These are phyloP conservation scores for Anas bahamensis DNA, from an alignment of 2,797 vertebrate species.

Conservation along the genomic window DNA sequence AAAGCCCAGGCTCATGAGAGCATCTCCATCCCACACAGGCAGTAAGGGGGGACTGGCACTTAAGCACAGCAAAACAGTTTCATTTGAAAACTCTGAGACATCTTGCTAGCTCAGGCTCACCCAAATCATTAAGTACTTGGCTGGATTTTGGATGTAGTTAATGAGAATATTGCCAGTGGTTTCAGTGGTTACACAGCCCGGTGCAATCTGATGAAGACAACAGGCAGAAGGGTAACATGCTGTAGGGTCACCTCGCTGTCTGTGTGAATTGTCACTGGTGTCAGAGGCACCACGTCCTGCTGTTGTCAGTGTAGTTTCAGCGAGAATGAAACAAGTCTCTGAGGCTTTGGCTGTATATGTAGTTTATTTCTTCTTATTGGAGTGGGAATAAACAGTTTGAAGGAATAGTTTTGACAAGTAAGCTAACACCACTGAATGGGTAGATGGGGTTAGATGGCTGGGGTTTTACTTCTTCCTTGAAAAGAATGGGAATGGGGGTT, in stretches of 20 bases:
- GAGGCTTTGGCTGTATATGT: background rate
- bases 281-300: background rate
- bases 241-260: background rate
- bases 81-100: background rate
- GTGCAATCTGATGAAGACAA: background rate
- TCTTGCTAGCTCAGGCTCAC: background rate
- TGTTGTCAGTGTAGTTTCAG: background rate
- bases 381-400: background rate
- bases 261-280: background rate
- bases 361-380: background rate
- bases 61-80: background rate
- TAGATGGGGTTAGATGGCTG: background rate
- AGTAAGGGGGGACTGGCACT: background rate
- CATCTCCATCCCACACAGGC: background rate
- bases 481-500: background rate
- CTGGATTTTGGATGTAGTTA: background rate
- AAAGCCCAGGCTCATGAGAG: background rate
- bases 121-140: background rate
- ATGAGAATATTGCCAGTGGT: background rate
- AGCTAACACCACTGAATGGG: background rate
- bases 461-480: background rate
- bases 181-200: background rate
- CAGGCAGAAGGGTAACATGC: background rate
- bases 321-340: background rate
- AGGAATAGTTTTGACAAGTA: background rate